Conservation (phyloP, 2,113 vertebrate species). For the Phyllostomus discolor region DNA sequence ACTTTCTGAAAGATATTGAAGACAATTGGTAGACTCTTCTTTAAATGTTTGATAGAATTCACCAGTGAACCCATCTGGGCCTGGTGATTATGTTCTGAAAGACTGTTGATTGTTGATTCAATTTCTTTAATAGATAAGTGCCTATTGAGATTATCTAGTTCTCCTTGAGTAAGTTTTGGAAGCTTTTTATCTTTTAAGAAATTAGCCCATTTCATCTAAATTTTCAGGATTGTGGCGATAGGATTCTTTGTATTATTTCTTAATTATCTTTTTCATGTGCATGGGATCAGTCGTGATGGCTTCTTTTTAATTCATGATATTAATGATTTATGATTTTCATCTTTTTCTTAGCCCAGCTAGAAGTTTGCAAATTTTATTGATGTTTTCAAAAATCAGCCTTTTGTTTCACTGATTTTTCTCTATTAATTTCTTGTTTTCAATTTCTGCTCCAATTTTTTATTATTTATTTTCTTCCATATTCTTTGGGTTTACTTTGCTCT, state of each 20-base stretch:
- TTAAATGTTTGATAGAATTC: background rate
- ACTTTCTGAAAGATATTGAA: background rate
- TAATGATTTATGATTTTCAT: background rate
- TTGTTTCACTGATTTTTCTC: background rate
- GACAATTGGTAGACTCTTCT: background rate
- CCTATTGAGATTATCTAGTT: too few species aligned
- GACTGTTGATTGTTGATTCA: too few species aligned
- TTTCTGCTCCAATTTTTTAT: background rate
- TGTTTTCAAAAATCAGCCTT: background rate
- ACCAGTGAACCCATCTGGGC: background rate
- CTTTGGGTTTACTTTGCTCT: too few species aligned
- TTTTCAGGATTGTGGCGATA: background rate
- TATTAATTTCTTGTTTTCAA: background rate
- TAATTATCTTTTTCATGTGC: background rate
- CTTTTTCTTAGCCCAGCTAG: background rate
- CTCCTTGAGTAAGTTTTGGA: too few species aligned
- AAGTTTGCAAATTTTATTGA: background rate
- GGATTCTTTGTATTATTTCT: background rate
- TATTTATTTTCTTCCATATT: too few species aligned
- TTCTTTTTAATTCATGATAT: background rate
- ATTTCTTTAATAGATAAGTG: too few species aligned
- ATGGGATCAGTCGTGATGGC: background rate
- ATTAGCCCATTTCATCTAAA: background rate
- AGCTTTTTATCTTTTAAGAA: background rate
- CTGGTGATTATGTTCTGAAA: background rate